Base-by-base conservation (phyloP, 2,113 vertebrate genomes). In the Thalassoma bifasciatum region DNA sequence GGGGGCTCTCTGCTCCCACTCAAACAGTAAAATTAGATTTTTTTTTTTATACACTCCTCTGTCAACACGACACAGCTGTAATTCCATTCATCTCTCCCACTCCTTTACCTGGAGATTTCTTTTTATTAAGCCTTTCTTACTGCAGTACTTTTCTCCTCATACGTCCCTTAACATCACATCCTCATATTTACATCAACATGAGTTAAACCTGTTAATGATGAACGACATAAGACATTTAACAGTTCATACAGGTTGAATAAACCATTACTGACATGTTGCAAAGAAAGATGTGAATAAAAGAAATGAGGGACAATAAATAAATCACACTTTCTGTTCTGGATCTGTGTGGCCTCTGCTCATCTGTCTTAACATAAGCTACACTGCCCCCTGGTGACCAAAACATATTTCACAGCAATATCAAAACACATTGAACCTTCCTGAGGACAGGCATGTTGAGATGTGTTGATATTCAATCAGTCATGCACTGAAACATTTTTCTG, bases 1-100 rank as follows among this genome's bases (percentile, higher is more conserved):
- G 85, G 79, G 83, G 87, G 77, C 89, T 60, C 79, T 77, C 42
- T 63, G 34, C 61, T 72, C 73, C 82, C 75, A 82, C 70, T 66
- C 36, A 68, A 79, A 56, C 30, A n/a, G 26, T 10, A 37, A 69
- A 52, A 70, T 72, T 14, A 57, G 19, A 59, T 65, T 57, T 30
- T 61, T 23, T 56, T 65, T 57, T 30, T 61, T 23, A 79, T 72
- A 17, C 52, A 26, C 17, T 14, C 51, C 40, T 13, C 47, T 57
- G 11, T 76, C 53, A 56, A 37, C 67, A 53, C 56, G 56, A 4
- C 50, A 24, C 42, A 5, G 8, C 44, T 17, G 44, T 7, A 46
- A 46, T 21, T 24, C 24, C 46, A 19, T 37, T 17, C 16, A 36
- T 53, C n/a, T 34, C 36, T 47, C n/a, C 21, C 21, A 44, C 36